These are phyloP conservation scores for Eulemur coronatus DNA, from an alignment of 2,797 vertebrate genomes.

Conservation along the genomic window DNA sequence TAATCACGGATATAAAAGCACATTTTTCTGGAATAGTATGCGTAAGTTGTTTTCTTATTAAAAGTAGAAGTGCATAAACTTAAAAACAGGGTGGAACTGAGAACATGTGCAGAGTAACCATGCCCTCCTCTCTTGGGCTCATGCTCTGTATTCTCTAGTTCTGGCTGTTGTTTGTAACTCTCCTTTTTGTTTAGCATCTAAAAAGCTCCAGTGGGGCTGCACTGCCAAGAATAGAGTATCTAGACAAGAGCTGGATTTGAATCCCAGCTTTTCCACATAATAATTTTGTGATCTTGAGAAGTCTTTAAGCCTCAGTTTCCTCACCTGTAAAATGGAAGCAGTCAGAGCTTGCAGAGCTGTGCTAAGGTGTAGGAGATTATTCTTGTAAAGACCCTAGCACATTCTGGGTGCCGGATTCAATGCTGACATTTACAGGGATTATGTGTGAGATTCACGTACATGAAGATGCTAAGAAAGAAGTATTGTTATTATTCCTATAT, in stretches of 20 bases:
- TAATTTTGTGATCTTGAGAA: background rate
- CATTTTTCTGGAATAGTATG: background rate
- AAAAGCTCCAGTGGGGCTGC: background rate
- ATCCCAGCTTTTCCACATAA: background rate
- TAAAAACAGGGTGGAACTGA: background rate
- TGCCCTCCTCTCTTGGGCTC: background rate
- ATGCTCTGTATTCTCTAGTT: background rate
- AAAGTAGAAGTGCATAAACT: background rate
- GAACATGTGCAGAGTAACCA: background rate
- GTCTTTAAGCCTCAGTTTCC: background rate
- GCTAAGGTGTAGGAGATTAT: background rate
- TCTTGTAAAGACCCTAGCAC: background rate
- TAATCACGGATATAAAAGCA: background rate
- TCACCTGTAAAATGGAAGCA: background rate
- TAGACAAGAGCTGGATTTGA: background rate
- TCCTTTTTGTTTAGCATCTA: background rate
- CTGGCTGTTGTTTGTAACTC: rapidly evolving
- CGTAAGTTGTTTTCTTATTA: background rate
- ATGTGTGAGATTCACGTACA: background rate
- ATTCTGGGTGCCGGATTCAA: background rate
- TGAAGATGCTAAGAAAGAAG: background rate
- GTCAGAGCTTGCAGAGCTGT: background rate
- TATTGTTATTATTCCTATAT: background rate
- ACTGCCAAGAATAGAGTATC: background rate
- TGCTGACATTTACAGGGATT: background rate